Conservation (phyloP, 1,140 invertebrate genomes). For the Neocloeon triangulifer region DNA sequence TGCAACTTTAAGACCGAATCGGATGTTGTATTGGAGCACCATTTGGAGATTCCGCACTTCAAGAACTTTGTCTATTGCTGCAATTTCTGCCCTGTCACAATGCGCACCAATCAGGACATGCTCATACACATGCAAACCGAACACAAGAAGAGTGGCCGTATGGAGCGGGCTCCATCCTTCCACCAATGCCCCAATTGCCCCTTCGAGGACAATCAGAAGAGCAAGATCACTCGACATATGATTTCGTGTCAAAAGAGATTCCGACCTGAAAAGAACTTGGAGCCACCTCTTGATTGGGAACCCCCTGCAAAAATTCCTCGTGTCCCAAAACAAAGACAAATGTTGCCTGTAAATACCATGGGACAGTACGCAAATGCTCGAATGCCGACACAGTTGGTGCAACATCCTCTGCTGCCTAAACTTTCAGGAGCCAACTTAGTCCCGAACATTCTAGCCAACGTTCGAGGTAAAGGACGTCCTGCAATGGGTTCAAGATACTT, state of each 20-base stretch:
- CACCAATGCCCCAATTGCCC: constrained; percentile 87
- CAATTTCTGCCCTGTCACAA: constrained; percentile 67
- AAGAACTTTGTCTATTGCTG: constrained; percentile 59
- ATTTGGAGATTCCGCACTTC: constrained; percentile 83
- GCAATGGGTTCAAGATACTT: not conserved
- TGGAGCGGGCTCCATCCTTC: constrained; percentile 64
- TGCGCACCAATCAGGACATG: constrained; percentile 66
- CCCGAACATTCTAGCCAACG: not conserved
- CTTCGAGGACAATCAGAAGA: constrained; percentile 85
- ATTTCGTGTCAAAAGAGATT: constrained; percentile 81
- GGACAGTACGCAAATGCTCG: not conserved
- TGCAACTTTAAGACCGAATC: constrained; percentile 90
- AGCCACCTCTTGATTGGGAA: constrained; percentile 71
- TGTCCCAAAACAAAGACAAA: constrained; percentile 28
- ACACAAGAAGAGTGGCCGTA: constrained; percentile 56
- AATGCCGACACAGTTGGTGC: constrained; percentile 14
- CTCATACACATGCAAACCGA: constrained; percentile 77
- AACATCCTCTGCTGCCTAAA: constrained; percentile 27
- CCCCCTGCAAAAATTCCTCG: constrained; percentile 77
- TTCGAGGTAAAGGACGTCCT: not conserved
- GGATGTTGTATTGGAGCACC: constrained; percentile 59
- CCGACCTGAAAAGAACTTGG: constrained; percentile 60
- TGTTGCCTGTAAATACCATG: constrained; percentile 9
- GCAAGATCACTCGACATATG: constrained; percentile 72
- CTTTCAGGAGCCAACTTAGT: too few relatives aligned